These are phyloP conservation scores for Blera fallax DNA, from an alignment of 2,888 invertebrate genomes.

Conservation along the genomic window DNA sequence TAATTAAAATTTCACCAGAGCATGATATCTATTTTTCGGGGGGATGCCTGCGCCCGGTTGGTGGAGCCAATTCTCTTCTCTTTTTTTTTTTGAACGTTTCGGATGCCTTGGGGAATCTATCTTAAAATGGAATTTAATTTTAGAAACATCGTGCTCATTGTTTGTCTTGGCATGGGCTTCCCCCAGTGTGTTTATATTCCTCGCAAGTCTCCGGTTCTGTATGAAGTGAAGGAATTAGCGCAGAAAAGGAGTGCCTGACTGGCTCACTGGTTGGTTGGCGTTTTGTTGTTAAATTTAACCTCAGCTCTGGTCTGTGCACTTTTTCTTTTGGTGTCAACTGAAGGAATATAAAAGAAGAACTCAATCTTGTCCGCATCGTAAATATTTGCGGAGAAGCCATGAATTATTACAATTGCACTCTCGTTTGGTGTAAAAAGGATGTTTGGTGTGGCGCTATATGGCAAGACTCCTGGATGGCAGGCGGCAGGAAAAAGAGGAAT, in stretches of 20 bases:
- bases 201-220: not conserved
- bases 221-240: not conserved
- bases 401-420: slow-evolving; percentile 72
- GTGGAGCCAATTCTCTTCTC: not conserved
- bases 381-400: slow-evolving; percentile 70
- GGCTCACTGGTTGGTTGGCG: not conserved
- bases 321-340: slow-evolving; percentile 34
- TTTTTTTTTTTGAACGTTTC: not conserved
- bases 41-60: slow-evolving; percentile 1
- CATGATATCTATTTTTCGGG: slow-evolving; percentile 21
- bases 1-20: slow-evolving; percentile 70
- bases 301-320: slow-evolving; percentile 21
- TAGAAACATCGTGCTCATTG: slow-evolving; percentile 63
- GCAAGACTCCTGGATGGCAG: slow-evolving; percentile 8
- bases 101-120: slow-evolving; percentile 9
- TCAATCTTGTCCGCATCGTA: slow-evolving; percentile 69
- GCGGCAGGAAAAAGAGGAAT: not conserved
- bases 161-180: slow-evolving; percentile 65
- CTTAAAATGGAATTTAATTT: slow-evolving; percentile 68
- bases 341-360: slow-evolving; percentile 49
- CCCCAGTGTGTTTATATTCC: slow-evolving; percentile 7
- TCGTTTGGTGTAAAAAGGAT: slow-evolving; percentile 48
- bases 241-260: not conserved
- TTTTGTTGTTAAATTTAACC: slow-evolving; percentile 60
- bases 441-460: slow-evolving; percentile 43